Percentiles rank a stretch among this genome's conserved stretches.
Conservation (phyloP, 2,113 vertebrate genomes). For the Oreochromis aureus region DNA sequence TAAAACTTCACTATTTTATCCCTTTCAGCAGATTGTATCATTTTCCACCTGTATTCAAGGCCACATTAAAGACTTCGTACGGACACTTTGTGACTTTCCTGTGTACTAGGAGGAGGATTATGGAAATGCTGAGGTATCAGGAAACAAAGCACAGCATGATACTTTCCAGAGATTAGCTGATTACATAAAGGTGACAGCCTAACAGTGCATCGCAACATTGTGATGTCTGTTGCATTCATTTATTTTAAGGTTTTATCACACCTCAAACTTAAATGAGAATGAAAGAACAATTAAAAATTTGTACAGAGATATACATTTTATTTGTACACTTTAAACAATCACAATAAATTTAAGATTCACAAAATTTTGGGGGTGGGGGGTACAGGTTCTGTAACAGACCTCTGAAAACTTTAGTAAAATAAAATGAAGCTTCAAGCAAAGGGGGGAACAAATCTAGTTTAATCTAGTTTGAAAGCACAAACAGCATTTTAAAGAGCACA, state of each 20-base stretch:
- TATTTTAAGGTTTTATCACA: not conserved
- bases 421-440: slow-evolving; percentile 34
- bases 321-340: slow-evolving; percentile 68
- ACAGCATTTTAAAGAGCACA: slow-evolving; percentile 27
- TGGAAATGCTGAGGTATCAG: slow-evolving; percentile 45
- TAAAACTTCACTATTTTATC: not conserved
- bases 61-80: not conserved
- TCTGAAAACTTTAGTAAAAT: slow-evolving; percentile 7
- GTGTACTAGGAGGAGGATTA: slow-evolving; percentile 36
- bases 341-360: slow-evolving; percentile 51
- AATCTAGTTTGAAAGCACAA: slow-evolving; percentile 30
- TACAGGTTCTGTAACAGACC: slow-evolving; percentile 48
- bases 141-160: slow-evolving; percentile 16
- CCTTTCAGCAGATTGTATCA: not conserved
- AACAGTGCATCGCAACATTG: not conserved
- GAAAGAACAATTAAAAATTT: not conserved
- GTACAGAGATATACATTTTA: slow-evolving; percentile 67
- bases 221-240: not conserved
- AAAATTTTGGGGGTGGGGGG: not conserved
- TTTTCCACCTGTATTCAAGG: not conserved
- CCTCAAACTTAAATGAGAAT: not conserved
- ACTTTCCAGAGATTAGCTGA: slow-evolving; percentile 57
- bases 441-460: slow-evolving; percentile 29
- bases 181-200: slow-evolving; percentile 12
- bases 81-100: not conserved